These are phyloP conservation scores for Sebastiscus tertius DNA, from an alignment of 2,797 vertebrate species.

Conservation along the genomic window DNA sequence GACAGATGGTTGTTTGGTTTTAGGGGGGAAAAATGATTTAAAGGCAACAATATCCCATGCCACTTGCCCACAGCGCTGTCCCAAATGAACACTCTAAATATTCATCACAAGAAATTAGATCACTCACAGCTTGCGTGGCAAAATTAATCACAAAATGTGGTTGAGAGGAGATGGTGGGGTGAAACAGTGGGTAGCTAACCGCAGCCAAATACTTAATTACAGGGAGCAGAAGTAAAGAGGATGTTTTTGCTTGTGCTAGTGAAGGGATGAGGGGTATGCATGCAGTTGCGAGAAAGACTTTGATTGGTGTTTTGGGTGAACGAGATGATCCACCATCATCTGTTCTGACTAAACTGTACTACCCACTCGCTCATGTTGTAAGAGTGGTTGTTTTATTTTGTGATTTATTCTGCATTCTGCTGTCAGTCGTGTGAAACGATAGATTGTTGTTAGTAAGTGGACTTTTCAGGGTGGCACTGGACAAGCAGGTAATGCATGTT, in stretches of 20 bases:
- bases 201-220: slow-evolving; percentile 39
- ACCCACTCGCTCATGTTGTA: background rate
- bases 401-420: background rate
- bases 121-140: background rate
- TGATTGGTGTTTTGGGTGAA: slow-evolving; percentile 22
- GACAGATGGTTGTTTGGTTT: slow-evolving; percentile 65
- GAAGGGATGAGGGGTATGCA: slow-evolving; percentile 3
- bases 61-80: slow-evolving; percentile 58
- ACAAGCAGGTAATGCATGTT: background rate
- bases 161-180: slow-evolving; percentile 12
- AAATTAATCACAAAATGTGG: slow-evolving; percentile 33
- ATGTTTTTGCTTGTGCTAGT: slow-evolving; percentile 31
- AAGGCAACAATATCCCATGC: slow-evolving; percentile 22
- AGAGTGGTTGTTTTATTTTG: background rate
- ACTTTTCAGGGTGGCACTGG: background rate
- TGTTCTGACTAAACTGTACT: background rate
- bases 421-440: background rate
- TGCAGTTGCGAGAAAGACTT: slow-evolving; percentile 1
- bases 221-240: slow-evolving; percentile 18
- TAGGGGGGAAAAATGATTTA: background rate
- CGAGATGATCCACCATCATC: slow-evolving; percentile 1
- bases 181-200: slow-evolving; percentile 19
- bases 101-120: slow-evolving; percentile 44
- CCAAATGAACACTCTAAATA: slow-evolving; percentile 56
- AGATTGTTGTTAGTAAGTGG: background rate